Conservation (phyloP, 92 coral and sea anemone species). For the Ricordea florida region DNA sequence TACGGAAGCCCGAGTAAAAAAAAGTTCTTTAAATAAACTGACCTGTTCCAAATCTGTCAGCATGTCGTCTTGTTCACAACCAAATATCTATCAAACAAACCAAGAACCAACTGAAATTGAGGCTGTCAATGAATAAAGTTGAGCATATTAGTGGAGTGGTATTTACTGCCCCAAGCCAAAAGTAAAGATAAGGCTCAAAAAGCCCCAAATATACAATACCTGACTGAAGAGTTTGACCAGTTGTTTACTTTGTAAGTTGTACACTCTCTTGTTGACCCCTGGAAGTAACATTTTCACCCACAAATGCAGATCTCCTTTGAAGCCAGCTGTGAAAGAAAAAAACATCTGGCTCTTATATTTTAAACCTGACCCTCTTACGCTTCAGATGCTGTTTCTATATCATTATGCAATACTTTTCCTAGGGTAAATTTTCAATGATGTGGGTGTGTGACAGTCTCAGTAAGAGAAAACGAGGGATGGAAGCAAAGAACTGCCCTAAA, state of each 20-base stretch:
- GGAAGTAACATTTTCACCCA: conserved; percentile 89
- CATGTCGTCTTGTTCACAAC: conserved; percentile 83
- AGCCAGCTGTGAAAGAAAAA: conserved; percentile 52
- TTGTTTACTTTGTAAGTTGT: conserved; percentile 92
- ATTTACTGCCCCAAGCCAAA: no score
- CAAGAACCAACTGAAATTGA: no score
- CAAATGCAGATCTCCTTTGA: conserved; percentile 67
- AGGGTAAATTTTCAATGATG: no score
- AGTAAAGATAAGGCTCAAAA: no score
- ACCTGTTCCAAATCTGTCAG: conserved; percentile 90
- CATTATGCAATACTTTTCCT: no score
- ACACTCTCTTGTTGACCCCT: conserved; percentile 87
- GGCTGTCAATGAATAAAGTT: no score
- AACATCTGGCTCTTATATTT: not conserved
- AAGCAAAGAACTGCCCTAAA: no score
- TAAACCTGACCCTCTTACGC: not conserved
- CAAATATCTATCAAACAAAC: conserved; percentile 75
- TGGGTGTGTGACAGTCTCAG: no score
- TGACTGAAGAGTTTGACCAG: conserved; percentile 92
- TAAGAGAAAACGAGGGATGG: no score
- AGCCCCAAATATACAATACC: conserved; percentile 41
- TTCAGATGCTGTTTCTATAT: not conserved
- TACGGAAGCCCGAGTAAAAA: no score
- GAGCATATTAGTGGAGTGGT: not conserved
- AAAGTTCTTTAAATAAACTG: not conserved